These are phyloP conservation scores for Drosophila cardini DNA, from an alignment of 1,140 invertebrate genomes.

Conservation along the genomic window DNA sequence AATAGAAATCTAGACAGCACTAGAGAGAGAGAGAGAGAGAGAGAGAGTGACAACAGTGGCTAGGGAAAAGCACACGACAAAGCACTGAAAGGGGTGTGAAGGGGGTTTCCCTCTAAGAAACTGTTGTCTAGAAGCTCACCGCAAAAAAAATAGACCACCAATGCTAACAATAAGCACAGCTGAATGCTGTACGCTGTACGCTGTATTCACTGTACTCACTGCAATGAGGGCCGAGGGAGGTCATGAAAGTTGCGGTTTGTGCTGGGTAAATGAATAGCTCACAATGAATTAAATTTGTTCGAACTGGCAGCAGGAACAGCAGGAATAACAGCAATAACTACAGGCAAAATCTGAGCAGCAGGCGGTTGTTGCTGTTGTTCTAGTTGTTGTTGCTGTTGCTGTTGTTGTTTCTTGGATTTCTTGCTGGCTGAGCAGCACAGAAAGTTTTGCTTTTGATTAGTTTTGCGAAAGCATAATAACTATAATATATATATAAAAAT, in stretches of 20 bases:
- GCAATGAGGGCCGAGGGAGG: conserved; percentile 8
- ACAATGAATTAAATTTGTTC: conserved; percentile 73
- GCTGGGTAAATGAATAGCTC: conserved; percentile 64
- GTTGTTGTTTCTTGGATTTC: conserved; percentile 24
- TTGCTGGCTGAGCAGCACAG: conserved; percentile 26
- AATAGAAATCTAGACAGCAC: conserved; percentile 14
- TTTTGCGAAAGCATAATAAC: conserved; percentile 56
- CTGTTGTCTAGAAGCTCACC: conserved; percentile 26
- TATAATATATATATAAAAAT: conserved; percentile 38
- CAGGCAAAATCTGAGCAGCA: conserved; percentile 22
- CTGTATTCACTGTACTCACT: not conserved
- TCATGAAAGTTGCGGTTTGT: conserved; percentile 40
- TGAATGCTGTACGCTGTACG: not conserved
- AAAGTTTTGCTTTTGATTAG: conserved; percentile 62
- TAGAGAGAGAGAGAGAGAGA: conserved; percentile 9
- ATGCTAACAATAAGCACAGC: conserved; percentile 30
- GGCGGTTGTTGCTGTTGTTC: conserved; percentile 34
- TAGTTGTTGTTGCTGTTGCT: conserved; percentile 21
- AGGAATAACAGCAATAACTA: not conserved
- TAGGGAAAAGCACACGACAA: too few species aligned
- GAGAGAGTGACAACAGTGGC: conserved; percentile 4
- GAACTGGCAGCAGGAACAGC: conserved; percentile 24
- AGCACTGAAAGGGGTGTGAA: not conserved
- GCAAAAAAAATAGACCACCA: conserved; percentile 22
- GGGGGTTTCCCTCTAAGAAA: conserved; percentile 1